Evolutionary conservation across 2,113 vertebrate species (phyloP).

Genomic region (Glaucidium brasilianum): DNA sequence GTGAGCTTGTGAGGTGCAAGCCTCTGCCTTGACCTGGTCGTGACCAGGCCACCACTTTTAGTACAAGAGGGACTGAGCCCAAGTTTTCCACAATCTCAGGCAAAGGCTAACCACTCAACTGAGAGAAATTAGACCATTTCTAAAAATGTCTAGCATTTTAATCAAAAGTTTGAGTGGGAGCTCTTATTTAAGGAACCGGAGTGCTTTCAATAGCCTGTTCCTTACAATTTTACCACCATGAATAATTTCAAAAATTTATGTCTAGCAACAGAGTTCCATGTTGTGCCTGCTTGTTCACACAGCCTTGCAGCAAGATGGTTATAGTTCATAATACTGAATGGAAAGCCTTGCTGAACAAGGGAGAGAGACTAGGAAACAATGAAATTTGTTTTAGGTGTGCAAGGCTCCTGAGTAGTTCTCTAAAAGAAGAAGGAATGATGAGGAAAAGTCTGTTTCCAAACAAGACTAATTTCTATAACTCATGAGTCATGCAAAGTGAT

Average conservation of each 20-base stretch:
- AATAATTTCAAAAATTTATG: neutral
- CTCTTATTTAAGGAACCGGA: neutral
- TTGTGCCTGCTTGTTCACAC: neutral
- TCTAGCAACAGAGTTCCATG: neutral
- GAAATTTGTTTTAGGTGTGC: neutral
- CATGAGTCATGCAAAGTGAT: neutral
- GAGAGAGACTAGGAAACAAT: neutral
- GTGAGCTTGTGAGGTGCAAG: neutral
- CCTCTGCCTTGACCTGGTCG: neutral
- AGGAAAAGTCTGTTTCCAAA: neutral
- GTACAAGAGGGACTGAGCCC: fast-evolving
- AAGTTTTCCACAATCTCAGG: neutral
- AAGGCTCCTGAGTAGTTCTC: neutral
- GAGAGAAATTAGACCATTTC: neutral
- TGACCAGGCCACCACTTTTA: neutral
- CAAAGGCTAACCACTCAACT: fast-evolving
- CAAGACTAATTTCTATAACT: neutral
- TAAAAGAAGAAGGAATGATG: neutral
- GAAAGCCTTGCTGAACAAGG: neutral
- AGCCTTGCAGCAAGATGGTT: neutral
- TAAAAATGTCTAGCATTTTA: neutral
- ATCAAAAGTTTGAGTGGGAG: neutral
- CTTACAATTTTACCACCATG: neutral
- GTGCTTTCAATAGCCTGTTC: neutral
- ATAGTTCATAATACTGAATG: neutral